Conservation (phyloP, 2,113 vertebrate genomes). For the Isichthys henryi region DNA sequence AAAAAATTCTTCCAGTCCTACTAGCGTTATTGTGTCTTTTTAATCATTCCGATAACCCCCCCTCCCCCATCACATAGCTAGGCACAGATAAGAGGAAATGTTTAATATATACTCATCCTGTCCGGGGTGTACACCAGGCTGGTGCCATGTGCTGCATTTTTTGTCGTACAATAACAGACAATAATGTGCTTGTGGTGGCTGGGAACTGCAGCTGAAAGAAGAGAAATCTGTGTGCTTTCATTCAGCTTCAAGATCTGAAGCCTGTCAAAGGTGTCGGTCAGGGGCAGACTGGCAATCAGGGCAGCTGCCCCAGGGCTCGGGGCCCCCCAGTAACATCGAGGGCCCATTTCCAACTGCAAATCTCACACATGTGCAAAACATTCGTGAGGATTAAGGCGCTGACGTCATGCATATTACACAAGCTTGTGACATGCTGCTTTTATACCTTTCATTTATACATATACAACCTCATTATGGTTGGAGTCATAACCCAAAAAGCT, state of each 20-base stretch:
- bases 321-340: too few species aligned
- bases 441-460: too few species aligned
- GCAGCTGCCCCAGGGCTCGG: too few species aligned
- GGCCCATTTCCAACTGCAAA: too few species aligned
- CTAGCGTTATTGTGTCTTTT: neutral
- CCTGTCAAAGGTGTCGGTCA: neutral
- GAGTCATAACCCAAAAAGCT: too few species aligned
- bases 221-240: neutral
- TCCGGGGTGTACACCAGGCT: too few species aligned
- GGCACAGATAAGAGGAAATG: neutral
- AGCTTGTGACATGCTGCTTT: too few species aligned
- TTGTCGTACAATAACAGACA: neutral
- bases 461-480: too few species aligned
- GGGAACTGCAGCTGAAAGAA: neutral
- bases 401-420: too few species aligned
- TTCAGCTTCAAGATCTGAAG: neutral
- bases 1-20: neutral
- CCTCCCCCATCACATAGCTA: neutral
- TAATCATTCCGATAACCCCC: neutral
- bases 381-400: too few species aligned
- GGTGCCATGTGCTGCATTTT: neutral
- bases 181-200: neutral
- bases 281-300: too few species aligned
- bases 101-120: neutral
- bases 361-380: too few species aligned